phyloP scores from a whole-genome alignment of 1,140 invertebrate species.

The Drosophila obscura region DNA sequence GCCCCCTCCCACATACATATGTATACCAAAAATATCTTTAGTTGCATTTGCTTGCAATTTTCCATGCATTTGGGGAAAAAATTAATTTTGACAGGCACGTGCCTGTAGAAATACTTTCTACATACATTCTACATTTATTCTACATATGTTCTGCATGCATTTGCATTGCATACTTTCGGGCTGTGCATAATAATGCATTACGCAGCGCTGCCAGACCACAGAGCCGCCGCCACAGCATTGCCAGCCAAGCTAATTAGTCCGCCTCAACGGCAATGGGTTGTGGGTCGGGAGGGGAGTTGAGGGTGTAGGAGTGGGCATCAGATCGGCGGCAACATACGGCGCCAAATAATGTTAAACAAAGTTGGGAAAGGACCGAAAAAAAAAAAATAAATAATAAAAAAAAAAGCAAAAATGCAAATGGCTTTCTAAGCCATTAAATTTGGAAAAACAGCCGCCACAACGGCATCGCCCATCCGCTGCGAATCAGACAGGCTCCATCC shows the following conservation, averaged over 20 bases:
- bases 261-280: background rate
- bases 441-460: constrained; percentile 73
- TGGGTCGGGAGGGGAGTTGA: constrained; percentile 12
- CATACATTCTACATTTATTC: no score
- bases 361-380: constrained; percentile 63
- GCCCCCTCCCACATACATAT: no score
- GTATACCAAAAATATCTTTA: constrained; percentile 5
- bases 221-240: no score
- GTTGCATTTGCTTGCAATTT: background rate
- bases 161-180: constrained; percentile 42
- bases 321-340: constrained; percentile 60
- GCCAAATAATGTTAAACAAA: constrained; percentile 74
- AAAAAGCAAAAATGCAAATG: constrained; percentile 63
- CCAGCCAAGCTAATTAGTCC: constrained; percentile 35
- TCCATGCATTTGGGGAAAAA: no score
- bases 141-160: no score
- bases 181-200: background rate
- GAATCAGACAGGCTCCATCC: no score
- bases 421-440: constrained; percentile 83
- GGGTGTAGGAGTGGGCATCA: no score
- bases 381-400: background rate
- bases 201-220: no score
- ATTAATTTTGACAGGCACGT: background rate
- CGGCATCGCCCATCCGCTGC: constrained; percentile 24
- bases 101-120: no score